Base-by-base conservation (phyloP, 1,140 invertebrate species). In the Trichonephila clavipes region DNA sequence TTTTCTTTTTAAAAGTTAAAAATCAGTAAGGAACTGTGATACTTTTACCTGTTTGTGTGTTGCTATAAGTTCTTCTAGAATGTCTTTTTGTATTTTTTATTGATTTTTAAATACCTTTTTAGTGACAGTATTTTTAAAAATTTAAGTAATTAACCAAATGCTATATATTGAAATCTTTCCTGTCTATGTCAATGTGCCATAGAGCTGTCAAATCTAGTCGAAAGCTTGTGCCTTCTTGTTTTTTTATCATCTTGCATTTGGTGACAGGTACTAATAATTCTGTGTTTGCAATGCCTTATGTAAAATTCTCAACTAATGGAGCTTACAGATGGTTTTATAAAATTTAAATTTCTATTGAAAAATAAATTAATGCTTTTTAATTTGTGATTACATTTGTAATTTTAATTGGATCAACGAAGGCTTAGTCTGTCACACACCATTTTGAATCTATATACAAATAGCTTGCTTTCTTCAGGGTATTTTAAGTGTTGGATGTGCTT, bases 161-260 rank as follows among this genome's bases (percentile, higher is more conserved):
- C 28, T 77, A 14, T 14, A 18, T 40, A 16, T 77, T 40, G 18
- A 64, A 77, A 40, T 28, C 28, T 69, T 28, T 40, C 28, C 28
- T 40, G 18, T 19, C 72, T 40, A 10, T 19, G 18, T 24, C 72
- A 77, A 34, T 77, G 85, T 86, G 59, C 85, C 85, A 86, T 62
- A 21, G 62, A 86, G 12, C 24, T 86, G 61, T 28, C 5, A n/a
- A 64, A 14, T 86, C 85, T 34, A 86, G 85, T 86, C 24, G 58
- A 59, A 86, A 86, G 59, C 40, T 14, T 59, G 85, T 86, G 85
- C 85, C 85, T 86, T 86, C 58, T 62, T 64, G n/a, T 69, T 6
- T 69, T 69, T 69, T n/a, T n/a, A 28, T 4, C 10, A 0, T 3
- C 12, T 69, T 69, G 12, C 3, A 69, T 8, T 28, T 69, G 66